Conservation (phyloP, 2,797 vertebrate genomes). For the Gambelia wislizenii region DNA sequence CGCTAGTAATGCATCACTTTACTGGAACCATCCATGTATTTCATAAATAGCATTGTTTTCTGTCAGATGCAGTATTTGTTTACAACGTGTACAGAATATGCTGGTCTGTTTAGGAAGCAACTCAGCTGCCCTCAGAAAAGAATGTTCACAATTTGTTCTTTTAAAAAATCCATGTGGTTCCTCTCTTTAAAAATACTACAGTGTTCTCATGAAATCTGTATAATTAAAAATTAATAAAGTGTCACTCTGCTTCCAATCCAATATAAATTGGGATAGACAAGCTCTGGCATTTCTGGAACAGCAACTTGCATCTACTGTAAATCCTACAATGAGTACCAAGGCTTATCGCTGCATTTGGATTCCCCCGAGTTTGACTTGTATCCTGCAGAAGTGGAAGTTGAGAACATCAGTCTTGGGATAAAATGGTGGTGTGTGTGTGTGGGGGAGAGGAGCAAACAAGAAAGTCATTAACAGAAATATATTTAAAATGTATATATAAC, state of each 20-base stretch:
- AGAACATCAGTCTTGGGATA: not conserved
- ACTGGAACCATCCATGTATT: not conserved
- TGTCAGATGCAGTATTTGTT: not conserved
- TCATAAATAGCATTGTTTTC: not conserved
- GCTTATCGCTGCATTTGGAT: not conserved
- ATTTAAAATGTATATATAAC: too few relatives aligned
- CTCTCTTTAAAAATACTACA: not conserved
- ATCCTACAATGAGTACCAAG: not conserved
- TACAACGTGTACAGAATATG: not conserved
- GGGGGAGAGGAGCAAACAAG: too few relatives aligned
- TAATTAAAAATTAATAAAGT: not conserved
- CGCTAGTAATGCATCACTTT: too few relatives aligned
- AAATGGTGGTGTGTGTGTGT: too few relatives aligned
- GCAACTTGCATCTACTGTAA: not conserved
- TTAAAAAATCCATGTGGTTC: not conserved
- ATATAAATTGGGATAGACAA: not conserved
- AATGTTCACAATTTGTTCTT: not conserved
- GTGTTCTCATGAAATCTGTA: not conserved
- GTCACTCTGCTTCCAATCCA: not conserved
- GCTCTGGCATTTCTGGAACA: not conserved
- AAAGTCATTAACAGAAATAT: not conserved
- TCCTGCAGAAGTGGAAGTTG: not conserved
- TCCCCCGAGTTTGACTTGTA: not conserved
- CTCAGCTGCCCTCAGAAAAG: not conserved
- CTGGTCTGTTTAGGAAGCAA: not conserved